Percentiles rank a stretch among this genome's conserved stretches.
These are phyloP conservation scores for Bubo scandiacus DNA, from an alignment of 2,113 vertebrate species.

Conservation along the genomic window DNA sequence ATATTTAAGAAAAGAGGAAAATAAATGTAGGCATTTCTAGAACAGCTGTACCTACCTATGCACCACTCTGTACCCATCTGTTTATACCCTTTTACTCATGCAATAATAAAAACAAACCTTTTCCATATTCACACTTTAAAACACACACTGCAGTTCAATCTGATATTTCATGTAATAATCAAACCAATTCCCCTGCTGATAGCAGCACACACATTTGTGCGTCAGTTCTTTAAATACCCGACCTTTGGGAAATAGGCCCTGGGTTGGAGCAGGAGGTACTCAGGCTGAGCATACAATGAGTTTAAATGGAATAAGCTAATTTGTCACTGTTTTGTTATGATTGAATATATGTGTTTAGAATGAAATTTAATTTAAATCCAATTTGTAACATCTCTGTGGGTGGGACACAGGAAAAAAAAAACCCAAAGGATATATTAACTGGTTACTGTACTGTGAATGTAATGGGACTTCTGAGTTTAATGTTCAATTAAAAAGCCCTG, in stretches of 20 bases:
- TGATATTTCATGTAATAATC: slow-evolving; percentile 25
- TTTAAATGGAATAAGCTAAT: slow-evolving; percentile 66
- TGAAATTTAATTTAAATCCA: slow-evolving; percentile 75
- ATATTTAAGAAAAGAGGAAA: not conserved
- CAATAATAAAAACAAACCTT: not conserved
- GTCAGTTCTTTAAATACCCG: slow-evolving; percentile 20
- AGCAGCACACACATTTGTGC: not conserved
- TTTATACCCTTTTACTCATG: not conserved
- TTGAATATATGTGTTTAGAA: slow-evolving; percentile 68
- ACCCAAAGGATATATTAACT: slow-evolving; percentile 49
- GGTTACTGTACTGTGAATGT: slow-evolving; percentile 17
- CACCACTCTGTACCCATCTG: not conserved
- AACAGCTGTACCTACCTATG: not conserved
- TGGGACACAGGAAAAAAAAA: slow-evolving; percentile 43
- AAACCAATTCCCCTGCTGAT: not conserved
- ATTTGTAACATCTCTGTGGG: slow-evolving; percentile 71
- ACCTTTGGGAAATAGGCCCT: slow-evolving; percentile 38
- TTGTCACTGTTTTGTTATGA: slow-evolving; percentile 69
- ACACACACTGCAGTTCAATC: not conserved
- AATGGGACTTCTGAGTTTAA: slow-evolving; percentile 43
- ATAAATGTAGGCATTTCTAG: not conserved
- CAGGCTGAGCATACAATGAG: slow-evolving; percentile 36
- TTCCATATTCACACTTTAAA: slow-evolving; percentile 12
- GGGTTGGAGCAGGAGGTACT: slow-evolving; percentile 28
- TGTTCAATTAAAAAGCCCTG: slow-evolving; percentile 42